phyloP scores from a whole-genome alignment of 2,797 vertebrate genomes.

The Neoniphon sammara region DNA sequence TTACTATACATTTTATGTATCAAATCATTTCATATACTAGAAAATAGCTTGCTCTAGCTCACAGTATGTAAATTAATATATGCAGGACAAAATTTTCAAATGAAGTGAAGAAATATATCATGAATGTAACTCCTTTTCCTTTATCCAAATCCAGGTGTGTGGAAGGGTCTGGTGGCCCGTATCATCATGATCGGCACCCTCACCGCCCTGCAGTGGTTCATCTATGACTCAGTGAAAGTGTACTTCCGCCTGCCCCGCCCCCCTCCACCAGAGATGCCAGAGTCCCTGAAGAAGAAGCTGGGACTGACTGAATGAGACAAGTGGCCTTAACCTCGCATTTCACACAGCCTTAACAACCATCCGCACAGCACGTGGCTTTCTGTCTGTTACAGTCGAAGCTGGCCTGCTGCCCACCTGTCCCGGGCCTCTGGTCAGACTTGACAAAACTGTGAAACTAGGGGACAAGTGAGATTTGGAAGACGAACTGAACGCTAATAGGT shows the following conservation, averaged over 20 bases:
- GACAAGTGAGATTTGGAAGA: not conserved
- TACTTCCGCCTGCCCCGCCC: slow-evolving; percentile 96
- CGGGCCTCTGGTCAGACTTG: slow-evolving; percentile 8
- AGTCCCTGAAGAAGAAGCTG: slow-evolving; percentile 96
- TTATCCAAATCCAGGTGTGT: slow-evolving; percentile 85
- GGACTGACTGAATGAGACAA: slow-evolving; percentile 83
- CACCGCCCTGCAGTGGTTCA: slow-evolving; percentile 97
- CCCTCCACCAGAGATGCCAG: slow-evolving; percentile 95
- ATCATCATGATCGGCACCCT: slow-evolving; percentile 98
- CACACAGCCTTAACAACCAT: slow-evolving; percentile 57
- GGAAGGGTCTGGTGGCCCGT: slow-evolving; percentile 95
- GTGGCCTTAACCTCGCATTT: not conserved
- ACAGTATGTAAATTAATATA: too few species aligned
- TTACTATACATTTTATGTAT: too few species aligned
- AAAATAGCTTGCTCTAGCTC: too few species aligned
- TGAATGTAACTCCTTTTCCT: not conserved
- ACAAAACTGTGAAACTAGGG: not conserved
- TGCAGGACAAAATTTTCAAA: too few species aligned
- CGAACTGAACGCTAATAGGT: slow-evolving; percentile 42
- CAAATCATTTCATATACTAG: too few species aligned
- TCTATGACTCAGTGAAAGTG: slow-evolving; percentile 96
- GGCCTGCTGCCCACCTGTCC: not conserved
- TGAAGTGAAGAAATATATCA: not conserved
- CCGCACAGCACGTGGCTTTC: slow-evolving; percentile 20
- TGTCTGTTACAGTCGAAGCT: not conserved